Conservation (phyloP, 1,140 invertebrate genomes). For the Copidosoma floridanum region DNA sequence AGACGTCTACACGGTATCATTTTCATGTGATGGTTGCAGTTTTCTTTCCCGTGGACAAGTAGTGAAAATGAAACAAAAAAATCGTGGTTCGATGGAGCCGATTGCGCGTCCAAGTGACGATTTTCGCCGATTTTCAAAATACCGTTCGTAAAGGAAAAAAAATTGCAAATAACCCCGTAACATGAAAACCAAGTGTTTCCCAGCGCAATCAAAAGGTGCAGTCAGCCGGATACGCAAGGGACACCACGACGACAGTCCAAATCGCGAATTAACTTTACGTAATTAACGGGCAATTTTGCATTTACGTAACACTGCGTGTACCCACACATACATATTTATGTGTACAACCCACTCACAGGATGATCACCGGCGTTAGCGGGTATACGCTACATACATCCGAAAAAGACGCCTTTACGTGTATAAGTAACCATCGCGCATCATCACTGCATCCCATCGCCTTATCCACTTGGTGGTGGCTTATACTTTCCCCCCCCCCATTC, state of each 20-base stretch:
- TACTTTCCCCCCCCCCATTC: too few species aligned
- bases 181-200: too few species aligned
- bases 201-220: too few species aligned
- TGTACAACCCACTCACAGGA: too few species aligned
- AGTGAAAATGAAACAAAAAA: background rate
- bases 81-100: background rate
- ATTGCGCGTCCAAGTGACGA: too few species aligned
- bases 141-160: too few species aligned
- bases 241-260: background rate
- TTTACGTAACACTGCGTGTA: conserved; percentile 8
- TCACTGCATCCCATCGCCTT: too few species aligned
- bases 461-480: too few species aligned
- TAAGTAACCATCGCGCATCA: too few species aligned
- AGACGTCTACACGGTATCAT: too few species aligned
- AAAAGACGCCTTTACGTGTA: background rate
- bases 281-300: conserved; percentile 18
- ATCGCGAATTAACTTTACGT: conserved; percentile 25
- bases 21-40: too few species aligned
- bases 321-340: background rate
- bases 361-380: too few species aligned
- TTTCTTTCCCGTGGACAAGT: background rate
- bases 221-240: background rate
- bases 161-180: background rate
- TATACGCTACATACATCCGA: background rate
- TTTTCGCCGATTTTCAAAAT: background rate